Percentiles rank a stretch among this genome's conserved stretches.
Conservation (phyloP, 2,888 invertebrate genomes). For the Ectemnius cavifrons region DNA sequence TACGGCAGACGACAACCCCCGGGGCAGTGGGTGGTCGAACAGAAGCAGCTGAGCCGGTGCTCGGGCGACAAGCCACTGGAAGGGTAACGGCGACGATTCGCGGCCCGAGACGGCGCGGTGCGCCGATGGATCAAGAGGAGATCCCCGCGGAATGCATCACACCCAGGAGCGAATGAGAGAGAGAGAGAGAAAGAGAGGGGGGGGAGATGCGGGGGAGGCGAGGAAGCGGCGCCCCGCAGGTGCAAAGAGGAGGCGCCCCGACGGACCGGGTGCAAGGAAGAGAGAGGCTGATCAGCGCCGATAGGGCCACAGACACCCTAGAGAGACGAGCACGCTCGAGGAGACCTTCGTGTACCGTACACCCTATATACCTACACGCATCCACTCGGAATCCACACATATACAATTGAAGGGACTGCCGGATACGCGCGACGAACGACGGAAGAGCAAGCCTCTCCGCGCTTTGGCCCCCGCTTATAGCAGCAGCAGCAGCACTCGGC, state of each 20-base stretch:
- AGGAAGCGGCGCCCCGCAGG: neutral
- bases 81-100: constrained; percentile 8
- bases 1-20: constrained; percentile 3
- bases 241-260: constrained; percentile 18
- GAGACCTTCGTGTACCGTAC: constrained; percentile 43
- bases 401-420: constrained; percentile 23
- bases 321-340: constrained; percentile 41
- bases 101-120: constrained; percentile 55
- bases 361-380: constrained; percentile 38
- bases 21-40: constrained; percentile 22
- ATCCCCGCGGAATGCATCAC: constrained; percentile 55
- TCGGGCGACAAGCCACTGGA: constrained; percentile 32
- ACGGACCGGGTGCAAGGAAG: constrained; percentile 28
- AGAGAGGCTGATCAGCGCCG: neutral
- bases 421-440: constrained; percentile 50
- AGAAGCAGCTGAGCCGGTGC: constrained; percentile 32
- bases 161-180: constrained; percentile 9
- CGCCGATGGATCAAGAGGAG: constrained; percentile 53
- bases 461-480: constrained; percentile 13
- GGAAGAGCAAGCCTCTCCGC: constrained; percentile 31
- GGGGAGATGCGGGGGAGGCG: neutral
- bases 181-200: too few species aligned
- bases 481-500: constrained; percentile 29
- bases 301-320: constrained; percentile 27
- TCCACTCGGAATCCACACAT: constrained; percentile 4